These are phyloP conservation scores for Myoxocephalus aenaeus DNA, from an alignment of 2,797 vertebrate genomes.

Conservation along the genomic window DNA sequence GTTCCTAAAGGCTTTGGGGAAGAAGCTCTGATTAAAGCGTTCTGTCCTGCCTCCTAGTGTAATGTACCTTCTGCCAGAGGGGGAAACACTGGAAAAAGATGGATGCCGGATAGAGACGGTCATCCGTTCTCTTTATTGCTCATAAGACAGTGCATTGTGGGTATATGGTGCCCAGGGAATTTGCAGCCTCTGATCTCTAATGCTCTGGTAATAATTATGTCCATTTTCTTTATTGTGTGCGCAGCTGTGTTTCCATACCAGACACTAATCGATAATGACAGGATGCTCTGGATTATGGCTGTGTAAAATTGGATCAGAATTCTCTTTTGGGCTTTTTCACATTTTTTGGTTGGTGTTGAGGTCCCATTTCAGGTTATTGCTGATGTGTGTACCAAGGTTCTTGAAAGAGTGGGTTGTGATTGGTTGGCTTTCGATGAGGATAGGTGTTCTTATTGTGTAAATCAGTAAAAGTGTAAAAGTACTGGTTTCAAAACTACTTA, in stretches of 20 bases:
- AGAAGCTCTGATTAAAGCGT: background rate
- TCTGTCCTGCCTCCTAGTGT: background rate
- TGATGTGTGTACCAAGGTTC: background rate
- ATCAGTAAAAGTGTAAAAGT: no score
- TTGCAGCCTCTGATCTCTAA: background rate
- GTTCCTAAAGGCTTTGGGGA: background rate
- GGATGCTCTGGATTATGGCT: background rate
- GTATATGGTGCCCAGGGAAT: background rate
- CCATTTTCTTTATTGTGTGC: background rate
- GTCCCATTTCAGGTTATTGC: background rate
- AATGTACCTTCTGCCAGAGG: background rate
- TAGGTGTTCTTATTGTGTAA: background rate
- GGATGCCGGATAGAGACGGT: background rate
- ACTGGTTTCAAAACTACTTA: no score
- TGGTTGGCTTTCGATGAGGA: background rate
- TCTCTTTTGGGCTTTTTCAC: background rate
- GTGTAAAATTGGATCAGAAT: background rate
- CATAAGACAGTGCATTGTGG: background rate
- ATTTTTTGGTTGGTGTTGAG: background rate
- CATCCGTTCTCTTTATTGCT: background rate
- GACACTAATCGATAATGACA: background rate
- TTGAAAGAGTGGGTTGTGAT: background rate
- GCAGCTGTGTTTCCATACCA: background rate
- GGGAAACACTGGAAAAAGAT: background rate
- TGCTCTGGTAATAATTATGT: background rate